phyloP scores from a whole-genome alignment of 1,140 invertebrate genomes.

The Prorops nasuta region DNA sequence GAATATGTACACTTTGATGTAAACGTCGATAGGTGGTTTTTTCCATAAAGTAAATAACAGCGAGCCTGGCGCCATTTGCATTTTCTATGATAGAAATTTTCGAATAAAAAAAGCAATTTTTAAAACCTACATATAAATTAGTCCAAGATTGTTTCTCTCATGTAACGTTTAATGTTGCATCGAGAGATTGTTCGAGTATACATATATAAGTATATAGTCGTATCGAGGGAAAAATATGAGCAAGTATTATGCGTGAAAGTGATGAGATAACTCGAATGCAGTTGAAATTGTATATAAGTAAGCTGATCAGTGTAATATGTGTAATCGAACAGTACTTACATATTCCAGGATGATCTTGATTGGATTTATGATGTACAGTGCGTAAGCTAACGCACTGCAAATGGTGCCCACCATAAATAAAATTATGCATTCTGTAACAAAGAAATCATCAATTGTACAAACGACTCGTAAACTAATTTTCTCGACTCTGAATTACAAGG shows the following conservation, averaged over 20 bases:
- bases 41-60: conserved; percentile 67
- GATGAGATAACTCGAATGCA: too few relatives aligned
- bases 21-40: conserved; percentile 68
- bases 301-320: too few relatives aligned
- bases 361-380: conserved; percentile 58
- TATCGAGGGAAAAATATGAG: too few relatives aligned
- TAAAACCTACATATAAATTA: too few relatives aligned
- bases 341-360: conserved; percentile 51
- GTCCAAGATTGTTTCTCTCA: too few relatives aligned
- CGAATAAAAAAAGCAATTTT: too few relatives aligned
- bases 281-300: too few relatives aligned
- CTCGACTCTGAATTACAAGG: neutral
- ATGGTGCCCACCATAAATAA: conserved; percentile 41
- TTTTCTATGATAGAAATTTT: conserved; percentile 56
- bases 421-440: conserved; percentile 49
- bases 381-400: conserved; percentile 38
- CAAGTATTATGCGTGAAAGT: too few relatives aligned
- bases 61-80: conserved; percentile 57
- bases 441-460: conserved; percentile 5
- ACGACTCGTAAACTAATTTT: neutral
- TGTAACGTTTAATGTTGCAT: too few relatives aligned
- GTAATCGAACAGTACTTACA: too few relatives aligned
- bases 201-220: too few relatives aligned
- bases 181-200: too few relatives aligned
- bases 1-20: conserved; percentile 77